Conservation (phyloP, 2,888 invertebrate species). For the Stenodera caucasica region DNA sequence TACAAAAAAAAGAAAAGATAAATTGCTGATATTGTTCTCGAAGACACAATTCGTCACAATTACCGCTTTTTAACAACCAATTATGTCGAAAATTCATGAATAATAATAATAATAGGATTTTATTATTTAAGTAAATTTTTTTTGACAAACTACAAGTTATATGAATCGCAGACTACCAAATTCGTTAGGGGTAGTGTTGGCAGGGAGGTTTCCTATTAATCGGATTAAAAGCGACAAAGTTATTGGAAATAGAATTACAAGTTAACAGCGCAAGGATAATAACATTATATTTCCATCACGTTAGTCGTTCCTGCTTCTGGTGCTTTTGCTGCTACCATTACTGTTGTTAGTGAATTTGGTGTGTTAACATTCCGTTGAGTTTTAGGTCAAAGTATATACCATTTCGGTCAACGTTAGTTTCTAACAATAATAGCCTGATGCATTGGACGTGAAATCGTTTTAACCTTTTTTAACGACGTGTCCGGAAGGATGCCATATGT, state of each 20-base stretch:
- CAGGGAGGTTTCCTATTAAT: slow-evolving; percentile 14
- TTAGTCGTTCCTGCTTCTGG: slow-evolving; percentile 17
- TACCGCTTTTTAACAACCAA: not conserved
- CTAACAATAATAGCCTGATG: slow-evolving; percentile 28
- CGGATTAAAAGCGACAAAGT: slow-evolving; percentile 27
- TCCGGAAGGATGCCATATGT: slow-evolving; percentile 21
- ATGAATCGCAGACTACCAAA: not conserved
- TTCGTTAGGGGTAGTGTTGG: not conserved
- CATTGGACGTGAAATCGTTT: slow-evolving; percentile 26
- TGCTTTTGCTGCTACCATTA: not conserved
- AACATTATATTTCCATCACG: slow-evolving; percentile 37
- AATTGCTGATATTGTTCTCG: not conserved
- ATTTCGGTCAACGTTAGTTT: slow-evolving; percentile 29
- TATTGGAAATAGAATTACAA: slow-evolving; percentile 34
- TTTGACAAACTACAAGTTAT: too few relatives aligned
- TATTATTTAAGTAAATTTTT: too few relatives aligned
- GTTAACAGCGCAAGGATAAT: slow-evolving; percentile 35
- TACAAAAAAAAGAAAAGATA: not conserved
- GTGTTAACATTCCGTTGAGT: slow-evolving; percentile 28
- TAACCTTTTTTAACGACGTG: slow-evolving; percentile 23
- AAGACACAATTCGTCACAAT: not conserved
- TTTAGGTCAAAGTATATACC: slow-evolving; percentile 27
- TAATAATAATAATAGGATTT: too few relatives aligned
- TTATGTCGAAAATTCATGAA: too few relatives aligned
- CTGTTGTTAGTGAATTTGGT: not conserved